These are phyloP conservation scores for Monoplex corrugatus DNA, from an alignment of 2,888 invertebrate genomes.

Conservation along the genomic window DNA sequence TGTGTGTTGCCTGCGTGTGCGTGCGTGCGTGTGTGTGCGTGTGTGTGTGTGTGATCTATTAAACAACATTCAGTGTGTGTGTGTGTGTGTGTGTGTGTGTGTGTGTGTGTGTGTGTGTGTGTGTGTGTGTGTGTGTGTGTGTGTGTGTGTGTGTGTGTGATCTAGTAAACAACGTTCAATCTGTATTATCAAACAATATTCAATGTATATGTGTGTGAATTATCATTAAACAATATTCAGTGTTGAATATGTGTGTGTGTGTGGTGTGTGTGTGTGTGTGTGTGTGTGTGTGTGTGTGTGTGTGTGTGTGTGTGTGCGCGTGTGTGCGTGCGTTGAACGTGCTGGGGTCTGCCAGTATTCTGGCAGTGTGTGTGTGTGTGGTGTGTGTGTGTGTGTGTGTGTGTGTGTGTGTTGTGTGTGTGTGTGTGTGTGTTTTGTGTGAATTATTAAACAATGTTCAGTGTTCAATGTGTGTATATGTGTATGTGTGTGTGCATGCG, in stretches of 20 bases:
- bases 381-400: neutral
- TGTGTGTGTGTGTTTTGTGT: neutral
- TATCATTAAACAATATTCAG: neutral
- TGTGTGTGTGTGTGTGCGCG: neutral
- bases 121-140: neutral
- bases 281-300: neutral
- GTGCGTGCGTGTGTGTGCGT: neutral
- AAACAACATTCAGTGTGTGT: too few relatives aligned
- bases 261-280: neutral
- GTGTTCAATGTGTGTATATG: too few relatives aligned
- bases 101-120: neutral
- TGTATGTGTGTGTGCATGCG: too few relatives aligned
- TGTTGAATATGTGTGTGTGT: slow-evolving; percentile 7
- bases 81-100: neutral
- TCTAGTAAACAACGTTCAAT: neutral
- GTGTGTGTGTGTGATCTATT: slow-evolving; percentile 1
- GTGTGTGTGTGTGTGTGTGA: neutral
- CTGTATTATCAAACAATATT: neutral
- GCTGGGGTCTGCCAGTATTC: too few relatives aligned
- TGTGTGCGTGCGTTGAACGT: neutral
- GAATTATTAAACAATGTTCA: neutral
- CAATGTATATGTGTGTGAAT: too few relatives aligned
- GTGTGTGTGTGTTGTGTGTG: neutral
- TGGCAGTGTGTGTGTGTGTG: too few relatives aligned
- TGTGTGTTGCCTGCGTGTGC: too few relatives aligned